Conservation (phyloP, 2,888 invertebrate genomes). For the Cryptosula pallasiana region DNA sequence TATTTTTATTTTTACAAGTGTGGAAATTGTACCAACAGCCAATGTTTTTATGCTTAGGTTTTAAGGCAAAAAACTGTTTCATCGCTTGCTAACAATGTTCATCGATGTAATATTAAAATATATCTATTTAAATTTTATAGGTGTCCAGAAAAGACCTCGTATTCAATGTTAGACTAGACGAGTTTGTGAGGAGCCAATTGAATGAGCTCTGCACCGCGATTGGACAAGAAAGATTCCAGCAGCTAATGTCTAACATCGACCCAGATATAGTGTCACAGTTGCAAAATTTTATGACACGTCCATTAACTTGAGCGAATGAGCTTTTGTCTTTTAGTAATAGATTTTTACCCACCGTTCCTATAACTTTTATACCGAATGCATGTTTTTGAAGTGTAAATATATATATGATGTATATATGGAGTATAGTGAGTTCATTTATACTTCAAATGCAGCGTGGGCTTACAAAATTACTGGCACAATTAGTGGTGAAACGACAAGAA, state of each 20-base stretch:
- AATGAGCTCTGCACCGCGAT: slow-evolving; percentile 66
- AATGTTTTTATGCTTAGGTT: no score
- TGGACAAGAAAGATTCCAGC: slow-evolving; percentile 71
- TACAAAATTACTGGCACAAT: neutral
- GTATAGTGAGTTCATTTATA: no score
- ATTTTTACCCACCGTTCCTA: neutral
- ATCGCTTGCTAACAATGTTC: no score
- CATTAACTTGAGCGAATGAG: no score
- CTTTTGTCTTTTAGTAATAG: no score
- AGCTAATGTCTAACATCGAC: slow-evolving; percentile 68
- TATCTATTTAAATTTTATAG: no score
- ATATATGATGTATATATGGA: neutral
- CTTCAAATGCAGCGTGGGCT: neutral
- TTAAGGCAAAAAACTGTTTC: no score
- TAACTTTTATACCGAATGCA: no score
- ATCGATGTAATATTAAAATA: no score
- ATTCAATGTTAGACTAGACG: slow-evolving; percentile 66
- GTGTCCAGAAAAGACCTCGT: slow-evolving; percentile 72
- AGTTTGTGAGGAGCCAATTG: slow-evolving; percentile 59
- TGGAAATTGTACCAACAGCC: no score
- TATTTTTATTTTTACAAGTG: no score
- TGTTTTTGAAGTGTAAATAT: no score
- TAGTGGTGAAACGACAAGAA: neutral
- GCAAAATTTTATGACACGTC: slow-evolving; percentile 25
- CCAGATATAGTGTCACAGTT: slow-evolving; percentile 69